Evolutionary conservation across 2,888 invertebrate species (phyloP), one percentile per base, ranked within the genome.

Genomic region (Drosophila lutescens): DNA sequence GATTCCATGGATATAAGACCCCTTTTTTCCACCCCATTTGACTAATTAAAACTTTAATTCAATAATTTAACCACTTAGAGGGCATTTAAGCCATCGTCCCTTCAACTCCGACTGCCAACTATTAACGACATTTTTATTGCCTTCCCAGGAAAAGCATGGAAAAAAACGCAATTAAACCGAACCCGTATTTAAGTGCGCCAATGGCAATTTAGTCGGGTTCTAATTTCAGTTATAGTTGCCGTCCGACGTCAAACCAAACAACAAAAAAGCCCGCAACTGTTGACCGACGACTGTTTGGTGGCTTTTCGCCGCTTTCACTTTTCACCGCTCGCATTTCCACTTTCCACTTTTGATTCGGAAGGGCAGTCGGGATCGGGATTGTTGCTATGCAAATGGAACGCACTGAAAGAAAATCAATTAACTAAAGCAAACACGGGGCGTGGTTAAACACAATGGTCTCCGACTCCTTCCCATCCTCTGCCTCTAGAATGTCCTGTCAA

Each of bases 351-450:
- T 43, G 43, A 51, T 62, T 61, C 44, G 60, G 53, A 38, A 43
- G 54, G 47, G 46, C 72, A 57, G 70, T 60, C 57, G 69, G 69
- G 77, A 77, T 73, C 6, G 26, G 63, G 79, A 77, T 73, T 79
- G 83, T 73, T 79, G 83, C 79, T 78, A 82, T 82, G 83, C 80
- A 86, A 83, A 88, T 86, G 80, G 34, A 78, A 71, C 78, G 74
- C 80, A 82, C 74, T 79, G 83, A 88, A 86, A 83, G 83, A 86
- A 88, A 83, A 83, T 83, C 88, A 83, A 83, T 83, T 83, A 83
- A 74, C 86, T 86, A 66, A 77, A 80, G 80, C 86, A 88, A 83
- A 83, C 83, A 83, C 58, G 61, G 62, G 60, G 63, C 56, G 65
- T 61, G 47, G 56, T 34, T 58, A 54, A 50, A 50, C 69, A 86